Base-by-base conservation (phyloP, 2,888 invertebrate genomes). In the Sycophila texana region DNA sequence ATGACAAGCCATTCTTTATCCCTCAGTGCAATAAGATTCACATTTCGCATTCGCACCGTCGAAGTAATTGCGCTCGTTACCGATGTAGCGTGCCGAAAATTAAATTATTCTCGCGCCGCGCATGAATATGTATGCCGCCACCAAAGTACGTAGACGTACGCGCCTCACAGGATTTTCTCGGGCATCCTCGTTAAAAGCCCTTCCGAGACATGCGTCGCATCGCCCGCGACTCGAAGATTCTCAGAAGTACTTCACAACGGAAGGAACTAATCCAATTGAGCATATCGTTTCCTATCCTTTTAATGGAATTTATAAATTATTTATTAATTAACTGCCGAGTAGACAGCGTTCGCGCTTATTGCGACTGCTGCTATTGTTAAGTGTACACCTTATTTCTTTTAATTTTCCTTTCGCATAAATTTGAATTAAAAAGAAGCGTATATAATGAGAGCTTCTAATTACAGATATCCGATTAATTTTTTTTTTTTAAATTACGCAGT, bases 121-220 rank as follows among this genome's bases (percentile, higher is more conserved):
- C 74, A 81, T 81, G 74, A 81, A 81, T 81, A 78, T 81, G 68
- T 67, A 81, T 78, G 65, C 20, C 47, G 60, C 57, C 49, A 39
- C 39, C 39, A 39, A 39, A 39, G 39, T 39, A 10, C 39, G 26
- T 26, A 26, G 26, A 16, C 57, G 20, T 26, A 12, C 47, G 47
- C 60, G 26, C 14, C 12, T 5, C 26, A 10, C 16, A 47, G 51
- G 49, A 49, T 65, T 74, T 68, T 63, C 63, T 39, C 53, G 18
- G 53, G 26, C 22, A 4, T 51, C 49, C 66, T 74, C 65, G 58
- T 78, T 58, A 73, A 79, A 75, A 74, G 53, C 65, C 58, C 79
- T 57, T 74, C 49, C 30, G 30, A 14, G 47, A 49, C 47, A 39
- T 65, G 57, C 22, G 53, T 16, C 57, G 53, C 39, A 7, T n/a